Conservation (phyloP, 2,888 invertebrate species). For the Harpalus rufipes region DNA sequence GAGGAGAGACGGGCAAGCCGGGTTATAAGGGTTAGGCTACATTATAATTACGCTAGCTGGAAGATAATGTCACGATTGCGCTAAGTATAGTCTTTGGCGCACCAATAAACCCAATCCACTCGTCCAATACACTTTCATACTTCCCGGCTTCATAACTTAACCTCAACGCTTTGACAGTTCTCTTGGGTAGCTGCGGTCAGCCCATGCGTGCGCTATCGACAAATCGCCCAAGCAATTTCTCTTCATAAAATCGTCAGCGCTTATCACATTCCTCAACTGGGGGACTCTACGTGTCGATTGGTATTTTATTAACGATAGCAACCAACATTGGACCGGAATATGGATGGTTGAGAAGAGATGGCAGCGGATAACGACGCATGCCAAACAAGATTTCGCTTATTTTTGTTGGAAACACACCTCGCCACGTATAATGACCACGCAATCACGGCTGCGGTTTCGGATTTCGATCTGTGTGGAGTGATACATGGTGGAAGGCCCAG, state of each 20-base stretch:
- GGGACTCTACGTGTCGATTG: slow-evolving; percentile 72
- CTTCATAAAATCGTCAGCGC: background rate
- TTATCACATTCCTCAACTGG: slow-evolving; percentile 18
- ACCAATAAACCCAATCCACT: slow-evolving; percentile 74
- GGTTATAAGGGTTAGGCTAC: slow-evolving; percentile 67
- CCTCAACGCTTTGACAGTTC: slow-evolving; percentile 22
- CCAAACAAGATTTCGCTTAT: slow-evolving; percentile 65
- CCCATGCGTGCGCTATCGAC: slow-evolving; percentile 67
- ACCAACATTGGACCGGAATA: slow-evolving; percentile 72
- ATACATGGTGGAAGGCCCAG: slow-evolving; percentile 6
- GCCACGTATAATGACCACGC: slow-evolving; percentile 64
- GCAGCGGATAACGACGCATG: slow-evolving; percentile 67
- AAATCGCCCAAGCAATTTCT: slow-evolving; percentile 36
- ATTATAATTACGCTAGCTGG: slow-evolving; percentile 76
- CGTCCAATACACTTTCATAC: slow-evolving; percentile 29
- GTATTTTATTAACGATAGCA: slow-evolving; percentile 75
- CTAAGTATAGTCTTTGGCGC: slow-evolving; percentile 77
- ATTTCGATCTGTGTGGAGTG: slow-evolving; percentile 53
- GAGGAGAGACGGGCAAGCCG: slow-evolving; percentile 42
- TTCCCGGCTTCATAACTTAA: slow-evolving; percentile 16
- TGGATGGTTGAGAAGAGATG: slow-evolving; percentile 69
- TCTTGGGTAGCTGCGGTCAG: slow-evolving; percentile 64
- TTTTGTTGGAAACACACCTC: slow-evolving; percentile 62
- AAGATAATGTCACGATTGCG: slow-evolving; percentile 77
- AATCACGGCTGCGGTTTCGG: slow-evolving; percentile 57